Percentiles rank a stretch among this genome's conserved stretches.
Evolutionary conservation across 30 jellyfish, hydroid and myxozoan genomes (phyloP).

Genomic region (Aurelia aurita complex sp. Pacific): DNA sequence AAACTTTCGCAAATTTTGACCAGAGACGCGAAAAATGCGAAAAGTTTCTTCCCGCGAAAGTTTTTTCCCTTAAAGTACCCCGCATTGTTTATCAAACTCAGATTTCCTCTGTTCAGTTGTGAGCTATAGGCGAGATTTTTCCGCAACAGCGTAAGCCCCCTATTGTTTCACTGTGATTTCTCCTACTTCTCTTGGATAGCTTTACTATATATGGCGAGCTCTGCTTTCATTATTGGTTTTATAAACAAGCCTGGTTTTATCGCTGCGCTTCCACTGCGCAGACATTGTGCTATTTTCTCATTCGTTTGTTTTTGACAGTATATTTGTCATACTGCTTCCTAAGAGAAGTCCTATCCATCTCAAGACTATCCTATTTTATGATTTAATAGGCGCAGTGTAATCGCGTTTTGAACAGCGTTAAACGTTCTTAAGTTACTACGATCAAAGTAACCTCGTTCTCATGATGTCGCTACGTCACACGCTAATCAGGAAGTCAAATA

Average conservation of each 20-base stretch:
- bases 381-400: no score
- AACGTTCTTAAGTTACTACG: no score
- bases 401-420: no score
- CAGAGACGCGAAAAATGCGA: background rate
- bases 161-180: constrained; percentile 25
- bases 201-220: constrained; percentile 8
- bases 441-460: no score
- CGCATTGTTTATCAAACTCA: background rate
- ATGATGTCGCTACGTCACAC: no score
- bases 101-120: constrained; percentile 5
- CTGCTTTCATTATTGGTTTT: constrained; percentile 1
- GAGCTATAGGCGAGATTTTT: constrained; percentile 16
- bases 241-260: background rate
- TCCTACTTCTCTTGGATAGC: background rate
- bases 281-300: background rate
- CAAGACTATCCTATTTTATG: no score
- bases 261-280: constrained; percentile 25
- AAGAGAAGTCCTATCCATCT: no score
- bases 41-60: background rate
- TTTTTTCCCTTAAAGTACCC: background rate
- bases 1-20: no score
- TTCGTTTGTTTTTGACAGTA: background rate
- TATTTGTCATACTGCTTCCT: no score
- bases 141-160: constrained; percentile 27
- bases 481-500: no score